Conservation (phyloP, 1,140 invertebrate genomes). For the Cydia pomonella region DNA sequence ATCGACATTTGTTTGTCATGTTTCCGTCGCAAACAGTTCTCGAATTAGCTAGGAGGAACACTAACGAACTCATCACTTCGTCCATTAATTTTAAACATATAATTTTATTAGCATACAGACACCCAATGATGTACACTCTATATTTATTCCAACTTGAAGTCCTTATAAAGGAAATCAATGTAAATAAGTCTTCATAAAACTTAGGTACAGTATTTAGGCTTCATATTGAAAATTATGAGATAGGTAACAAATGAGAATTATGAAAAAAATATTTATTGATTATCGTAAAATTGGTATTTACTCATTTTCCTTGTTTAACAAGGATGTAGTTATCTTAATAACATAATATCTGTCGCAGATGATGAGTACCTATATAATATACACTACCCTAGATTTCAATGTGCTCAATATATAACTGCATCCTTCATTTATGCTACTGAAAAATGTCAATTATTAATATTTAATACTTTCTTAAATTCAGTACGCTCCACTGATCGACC, state of each 20-base stretch:
- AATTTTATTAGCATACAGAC: slow-evolving; percentile 75
- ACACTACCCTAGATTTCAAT: slow-evolving; percentile 26
- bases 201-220: slow-evolving; percentile 71
- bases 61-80: slow-evolving; percentile 80
- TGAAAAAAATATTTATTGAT: slow-evolving; percentile 64
- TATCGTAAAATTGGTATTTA: slow-evolving; percentile 64
- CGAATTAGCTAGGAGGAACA: slow-evolving; percentile 73
- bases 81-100: slow-evolving; percentile 79
- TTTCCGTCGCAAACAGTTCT: slow-evolving; percentile 78
- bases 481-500: slow-evolving; percentile 43
- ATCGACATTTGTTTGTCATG: slow-evolving; percentile 70
- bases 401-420: slow-evolving; percentile 56
- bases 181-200: slow-evolving; percentile 73
- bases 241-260: slow-evolving; percentile 67
- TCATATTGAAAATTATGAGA: slow-evolving; percentile 64
- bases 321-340: slow-evolving; percentile 57
- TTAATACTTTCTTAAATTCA: slow-evolving; percentile 59
- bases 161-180: slow-evolving; percentile 72
- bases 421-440: slow-evolving; percentile 54
- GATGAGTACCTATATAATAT: neutral
- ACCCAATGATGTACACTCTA: slow-evolving; percentile 64
- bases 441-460: slow-evolving; percentile 77
- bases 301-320: slow-evolving; percentile 55
- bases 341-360: slow-evolving; percentile 33
- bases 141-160: slow-evolving; percentile 66